Evolutionary conservation across 2,888 invertebrate species (phyloP), one percentile per base, ranked within the genome.

Genomic region (Aphidius colemani): DNA sequence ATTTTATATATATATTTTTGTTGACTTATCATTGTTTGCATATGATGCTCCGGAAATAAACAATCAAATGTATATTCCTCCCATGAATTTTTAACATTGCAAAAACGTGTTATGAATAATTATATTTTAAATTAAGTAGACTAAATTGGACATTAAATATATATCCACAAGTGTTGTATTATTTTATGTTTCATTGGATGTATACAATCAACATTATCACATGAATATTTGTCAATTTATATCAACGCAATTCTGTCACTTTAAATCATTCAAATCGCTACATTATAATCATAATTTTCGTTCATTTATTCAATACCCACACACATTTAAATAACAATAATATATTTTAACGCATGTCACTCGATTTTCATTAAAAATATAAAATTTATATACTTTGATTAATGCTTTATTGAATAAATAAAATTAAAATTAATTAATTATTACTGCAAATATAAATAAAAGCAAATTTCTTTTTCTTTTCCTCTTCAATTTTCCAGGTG

Each of bases 241-340:
- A 57, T 46, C 57, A 48, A 57, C 57, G 46, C 57, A 46, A 39
- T 57, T 57, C 57, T 46, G 57, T 57, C 57, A 57, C 39, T 46
- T 57, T 57, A 57, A 57, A 46, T 30, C 39, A 45, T 40, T 46
- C 40, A 57, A 57, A 46, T 45, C 46, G 57, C 30, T 57, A 8
- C 11, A 45, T 46, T n/a, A 30, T 57, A 57, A 57, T 7, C 30
- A 18, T 46, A 48, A 57, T 46, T 46, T 46, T 46, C 57, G 57
- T 46, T 45, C 18, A 57, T 57, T 30, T 57, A 39, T 46, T 57
- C 7, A 56, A 45, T 9, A n/a, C 41, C 41, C 7, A 30, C 46
- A 57, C 56, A 46, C 46, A 30, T 6, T 30, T 46, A 57, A 46
- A 39, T 46, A 46, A 40, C 40, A 46, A n/a, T 7, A 46, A 7